Evolutionary conservation across 2,888 invertebrate species (phyloP), one percentile per base, ranked within the genome.

Genomic region (Syritta pipiens): DNA sequence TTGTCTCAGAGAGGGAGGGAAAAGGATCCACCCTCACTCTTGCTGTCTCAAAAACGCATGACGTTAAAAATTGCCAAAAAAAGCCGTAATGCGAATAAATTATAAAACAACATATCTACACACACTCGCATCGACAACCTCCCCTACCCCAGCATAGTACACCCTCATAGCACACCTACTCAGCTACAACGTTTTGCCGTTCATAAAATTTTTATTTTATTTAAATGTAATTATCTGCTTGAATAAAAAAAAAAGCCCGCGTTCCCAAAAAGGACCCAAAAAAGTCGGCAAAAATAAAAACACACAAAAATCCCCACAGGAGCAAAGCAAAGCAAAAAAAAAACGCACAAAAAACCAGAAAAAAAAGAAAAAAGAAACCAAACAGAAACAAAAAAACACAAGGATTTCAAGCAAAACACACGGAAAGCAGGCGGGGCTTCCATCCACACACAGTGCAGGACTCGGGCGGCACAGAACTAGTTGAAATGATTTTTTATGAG

Each of bases 191-290:
- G 72, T 49, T 77, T 77, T 77, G 77, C 77, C 77, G 77, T 77
- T 77, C 72, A 77, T 77, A 77, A 77, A 77, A 77, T 77, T 77
- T 77, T 77, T 72, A 77, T 77, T 77, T 77, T 77, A 77, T 77
- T 77, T 77, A 77, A 77, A 77, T 77, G 77, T 77, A 77, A 77
- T 77, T 77, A 77, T 77, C 72, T 77, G 77, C 77, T 77, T 71
- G 65, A 77, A 77, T 67, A 77, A 72, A 65, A 77, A 57, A 49
- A 37, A 72, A 72, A 65, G 32, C 40, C 17, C 35, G 35, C 49
- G 63, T 49, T 68, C 24, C 30, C 51, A 57, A 44, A 77, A 60
- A 77, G 65, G 71, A 65, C 46, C 71, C 37, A 57, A 76, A 69
- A 62, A 55, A 49, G 12, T 28, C 32, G 14, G 22, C 28, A 69